Evolutionary conservation across 2,888 invertebrate genomes (phyloP).

Genomic region (Blomia tropicalis): DNA sequence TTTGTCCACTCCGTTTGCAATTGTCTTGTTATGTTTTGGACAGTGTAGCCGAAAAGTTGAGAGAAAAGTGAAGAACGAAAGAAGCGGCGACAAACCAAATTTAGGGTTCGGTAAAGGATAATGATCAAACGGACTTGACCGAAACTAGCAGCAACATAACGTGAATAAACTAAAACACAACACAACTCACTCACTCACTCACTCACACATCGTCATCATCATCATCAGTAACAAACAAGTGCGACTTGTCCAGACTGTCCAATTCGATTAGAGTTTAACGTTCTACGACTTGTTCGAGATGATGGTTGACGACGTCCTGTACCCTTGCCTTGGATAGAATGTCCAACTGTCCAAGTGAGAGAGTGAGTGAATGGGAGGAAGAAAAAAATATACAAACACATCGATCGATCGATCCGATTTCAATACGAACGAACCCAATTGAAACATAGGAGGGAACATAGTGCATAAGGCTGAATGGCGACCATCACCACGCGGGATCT

Average conservation of each 20-base stretch:
- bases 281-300: too few species aligned
- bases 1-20: not conserved
- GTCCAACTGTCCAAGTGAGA: too few species aligned
- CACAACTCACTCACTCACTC: too few species aligned
- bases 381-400: not conserved
- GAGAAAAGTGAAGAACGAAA: not conserved
- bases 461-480: not conserved
- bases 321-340: too few species aligned
- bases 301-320: too few species aligned
- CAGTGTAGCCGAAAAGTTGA: not conserved
- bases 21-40: conserved; percentile 11
- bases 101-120: not conserved
- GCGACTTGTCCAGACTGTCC: conserved; percentile 15
- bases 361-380: not conserved
- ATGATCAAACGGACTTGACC: not conserved
- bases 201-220: too few species aligned
- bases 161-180: too few species aligned
- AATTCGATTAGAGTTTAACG: conserved; percentile 11
- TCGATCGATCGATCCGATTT: conserved; percentile 15
- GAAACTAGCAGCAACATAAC: conserved; percentile 10
- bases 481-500: not conserved
- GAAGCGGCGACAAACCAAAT: not conserved
- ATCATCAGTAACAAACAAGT: conserved; percentile 13
- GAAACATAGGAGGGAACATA: not conserved
- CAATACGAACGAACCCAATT: conserved; percentile 4